A percentile compares a stretch with the other conserved stretches of the same genome.
Evolutionary conservation across 2,888 invertebrate genomes (phyloP).

Genomic region (Scaeva pyrastri): DNA sequence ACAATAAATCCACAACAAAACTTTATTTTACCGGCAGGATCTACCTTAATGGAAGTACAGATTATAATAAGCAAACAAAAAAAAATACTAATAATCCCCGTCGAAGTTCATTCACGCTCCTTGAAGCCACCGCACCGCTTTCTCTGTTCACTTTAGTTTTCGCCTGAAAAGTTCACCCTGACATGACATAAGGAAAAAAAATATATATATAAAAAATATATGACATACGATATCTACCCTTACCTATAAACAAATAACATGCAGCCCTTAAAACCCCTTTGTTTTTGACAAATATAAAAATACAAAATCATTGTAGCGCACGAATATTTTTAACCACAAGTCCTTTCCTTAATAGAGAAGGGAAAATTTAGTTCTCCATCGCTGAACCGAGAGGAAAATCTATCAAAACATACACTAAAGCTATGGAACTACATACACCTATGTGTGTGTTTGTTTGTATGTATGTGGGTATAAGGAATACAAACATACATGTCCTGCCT

Average conservation of each 20-base stretch:
- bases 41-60: slow-evolving; percentile 8
- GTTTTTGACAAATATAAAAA: slow-evolving; percentile 17
- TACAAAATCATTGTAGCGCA: slow-evolving; percentile 52
- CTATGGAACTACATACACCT: too few species aligned
- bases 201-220: slow-evolving; percentile 43
- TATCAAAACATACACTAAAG: slow-evolving; percentile 20
- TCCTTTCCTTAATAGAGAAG: slow-evolving; percentile 31
- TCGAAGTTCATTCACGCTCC: slow-evolving; percentile 34
- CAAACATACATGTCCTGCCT: not conserved
- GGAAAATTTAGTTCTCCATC: slow-evolving; percentile 51
- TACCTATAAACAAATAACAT: not conserved
- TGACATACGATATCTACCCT: too few species aligned
- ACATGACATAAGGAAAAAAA: slow-evolving; percentile 29
- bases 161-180: slow-evolving; percentile 30
- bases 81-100: slow-evolving; percentile 14
- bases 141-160: not conserved
- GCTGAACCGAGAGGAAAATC: slow-evolving; percentile 44
- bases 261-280: slow-evolving; percentile 23
- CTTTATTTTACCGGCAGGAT: not conserved
- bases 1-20: not conserved
- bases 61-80: not conserved
- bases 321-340: slow-evolving; percentile 41
- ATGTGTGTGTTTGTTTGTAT: too few species aligned
- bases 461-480: too few species aligned
- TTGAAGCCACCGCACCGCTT: slow-evolving; percentile 23